Evolutionary conservation across 2,113 vertebrate genomes (phyloP).

Genomic region (Sander lucioperca): DNA sequence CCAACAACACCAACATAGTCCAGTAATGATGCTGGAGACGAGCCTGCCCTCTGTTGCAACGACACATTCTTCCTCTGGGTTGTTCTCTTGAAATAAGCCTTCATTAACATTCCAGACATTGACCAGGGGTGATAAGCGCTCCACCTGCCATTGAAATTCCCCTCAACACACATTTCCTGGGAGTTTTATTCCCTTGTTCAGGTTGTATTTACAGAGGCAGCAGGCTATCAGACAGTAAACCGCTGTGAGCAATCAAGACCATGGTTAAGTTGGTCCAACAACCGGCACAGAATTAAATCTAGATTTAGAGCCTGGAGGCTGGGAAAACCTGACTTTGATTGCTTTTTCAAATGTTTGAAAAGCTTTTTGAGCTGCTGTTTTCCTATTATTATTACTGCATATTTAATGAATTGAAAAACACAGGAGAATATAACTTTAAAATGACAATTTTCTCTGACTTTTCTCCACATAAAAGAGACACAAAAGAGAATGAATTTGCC

Average conservation of each 20-base stretch:
- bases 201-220: conserved; percentile 64
- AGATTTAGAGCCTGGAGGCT: conserved; percentile 10
- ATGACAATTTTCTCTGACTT: conserved; percentile 28
- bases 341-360: conserved; percentile 50
- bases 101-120: conserved; percentile 53
- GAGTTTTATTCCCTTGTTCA: conserved; percentile 59
- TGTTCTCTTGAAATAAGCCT: conserved; percentile 37
- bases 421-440: conserved; percentile 1
- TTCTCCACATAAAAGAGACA: conserved; percentile 15
- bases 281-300: conserved; percentile 44
- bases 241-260: conserved; percentile 46
- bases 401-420: conserved; percentile 21
- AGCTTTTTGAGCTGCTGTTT: conserved; percentile 28
- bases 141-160: conserved; percentile 56
- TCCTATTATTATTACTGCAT: conserved; percentile 20
- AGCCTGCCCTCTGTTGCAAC: not conserved
- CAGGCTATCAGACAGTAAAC: conserved; percentile 52
- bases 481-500: conserved; percentile 26
- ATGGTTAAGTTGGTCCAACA: conserved; percentile 50
- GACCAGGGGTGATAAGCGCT: conserved; percentile 42
- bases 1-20: not conserved
- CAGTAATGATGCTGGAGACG: conserved; percentile 3
- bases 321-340: conserved; percentile 29
- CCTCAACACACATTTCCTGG: conserved; percentile 42
- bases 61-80: conserved; percentile 18